Base-by-base conservation (phyloP, 2,113 vertebrate species). In the Pseudolaguvia tuberculata region DNA sequence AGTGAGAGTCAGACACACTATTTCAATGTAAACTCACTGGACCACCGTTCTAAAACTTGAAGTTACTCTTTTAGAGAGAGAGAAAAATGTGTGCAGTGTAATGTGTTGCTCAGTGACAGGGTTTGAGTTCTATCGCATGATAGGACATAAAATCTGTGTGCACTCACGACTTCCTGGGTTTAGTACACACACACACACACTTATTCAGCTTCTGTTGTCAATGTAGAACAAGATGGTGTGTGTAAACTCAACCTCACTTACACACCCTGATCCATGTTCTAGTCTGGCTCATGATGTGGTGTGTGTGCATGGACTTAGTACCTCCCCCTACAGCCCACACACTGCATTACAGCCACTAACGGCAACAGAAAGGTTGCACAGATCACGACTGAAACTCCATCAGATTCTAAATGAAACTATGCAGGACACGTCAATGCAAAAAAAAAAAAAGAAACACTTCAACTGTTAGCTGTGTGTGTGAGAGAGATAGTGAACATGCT, bases 11-110 rank as follows among this genome's bases (percentile, higher is more conserved):
- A 48, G 20, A 79, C 82, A 51, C 58, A 63, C 79, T 85, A 85
- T 84, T 85, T 84, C 83, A 87, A 88, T 90, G 87, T 88, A 83
- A 73, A 79, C 63, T 89, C 89, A 88, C 89, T 91, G 91, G 90
- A 92, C 88, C 86, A 1, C 88, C 87, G 83, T 84, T 62, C 80
- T 87, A 77, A 79, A 56, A 84, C 88, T 86, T 89, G 78, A 79
- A 76, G 63, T 55, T 62, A 4, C 2, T 39, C 61, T 56, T 62
- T 62, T 29, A 29, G 25, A 58, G 27, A 29, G 56, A 8, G 14
- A 3, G 27, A 11, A 6, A 66, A 2, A 27, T 15, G 72, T 70
- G 70, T 72, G 65, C n/a, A n/a, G n/a, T n/a, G n/a, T n/a, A n/a
- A n/a, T 42, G 39, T 42, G 39, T 42, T 35, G 31, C 31, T 35